A percentile compares a stretch with the other conserved stretches of the same genome.
phyloP scores from a whole-genome alignment of 2,888 invertebrate species.

The Hoplodrina blanda region DNA sequence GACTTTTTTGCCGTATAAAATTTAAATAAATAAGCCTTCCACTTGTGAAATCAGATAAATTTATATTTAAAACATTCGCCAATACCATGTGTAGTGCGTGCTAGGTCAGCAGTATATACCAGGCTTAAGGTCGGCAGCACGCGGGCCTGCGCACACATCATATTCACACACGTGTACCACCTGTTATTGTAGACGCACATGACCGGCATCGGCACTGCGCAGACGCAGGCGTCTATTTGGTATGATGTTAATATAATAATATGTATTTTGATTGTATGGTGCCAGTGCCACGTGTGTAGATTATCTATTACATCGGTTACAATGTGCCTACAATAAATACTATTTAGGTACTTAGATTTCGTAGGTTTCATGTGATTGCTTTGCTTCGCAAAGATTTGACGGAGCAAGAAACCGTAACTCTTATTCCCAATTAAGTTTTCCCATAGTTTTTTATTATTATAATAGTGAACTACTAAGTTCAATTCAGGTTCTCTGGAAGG shows the following conservation, averaged over 20 bases:
- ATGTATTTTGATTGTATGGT: neutral
- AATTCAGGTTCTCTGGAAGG: no score
- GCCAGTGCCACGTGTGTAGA: conserved; percentile 29
- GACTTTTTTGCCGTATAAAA: no score
- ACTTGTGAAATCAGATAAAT: no score
- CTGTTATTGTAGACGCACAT: conserved; percentile 30
- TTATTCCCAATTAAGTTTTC: no score
- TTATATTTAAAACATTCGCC: no score
- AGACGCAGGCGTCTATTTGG: conserved; percentile 2
- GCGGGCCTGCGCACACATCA: conserved; percentile 16
- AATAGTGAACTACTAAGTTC: no score
- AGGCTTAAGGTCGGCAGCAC: conserved; percentile 1
- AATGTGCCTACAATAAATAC: neutral
- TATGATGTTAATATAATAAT: conserved; percentile 30
- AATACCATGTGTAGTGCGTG: neutral
- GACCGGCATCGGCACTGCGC: neutral
- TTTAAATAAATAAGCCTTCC: no score
- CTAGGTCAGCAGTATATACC: neutral
- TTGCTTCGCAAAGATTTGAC: no score
- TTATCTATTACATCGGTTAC: neutral
- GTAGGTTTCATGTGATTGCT: no score
- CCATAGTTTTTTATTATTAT: no score
- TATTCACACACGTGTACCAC: conserved; percentile 24
- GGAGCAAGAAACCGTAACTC: no score
- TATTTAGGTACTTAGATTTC: neutral